Evolutionary conservation across 2,888 invertebrate genomes (phyloP), one percentile per base, ranked within the genome.

Genomic region (Halocaridina rubra): DNA sequence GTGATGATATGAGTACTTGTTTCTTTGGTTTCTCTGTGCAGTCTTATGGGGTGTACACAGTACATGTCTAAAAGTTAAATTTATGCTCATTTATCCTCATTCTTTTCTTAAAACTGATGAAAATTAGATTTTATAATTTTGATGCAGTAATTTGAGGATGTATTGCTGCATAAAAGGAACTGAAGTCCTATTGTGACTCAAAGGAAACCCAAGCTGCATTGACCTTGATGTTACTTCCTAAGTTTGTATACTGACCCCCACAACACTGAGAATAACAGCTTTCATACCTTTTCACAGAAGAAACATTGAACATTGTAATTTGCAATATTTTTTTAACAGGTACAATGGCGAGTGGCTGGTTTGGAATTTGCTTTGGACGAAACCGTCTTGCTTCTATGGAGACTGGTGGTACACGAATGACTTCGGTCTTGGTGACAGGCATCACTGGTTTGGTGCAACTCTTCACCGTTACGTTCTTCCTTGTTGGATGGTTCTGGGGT

Each of bases 401-500:
- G 89, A 94, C 95, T 88, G 93, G 94, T 16, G 94, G 93, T 89
- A 94, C 94, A 72, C 93, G 96, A 88, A 92, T 96, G 89, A 96
- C 96, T 29, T 94, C 97, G 1, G 93, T 98, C 89, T 93, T 97
- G 88, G 95, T 98, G 86, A 96, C 98, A 91, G 91, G 95, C 46
- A 92, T 97, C 89, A 96, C 98, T 82, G 98, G 97, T 0, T 92
- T 95, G 81, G 94, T 96, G 22, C 98, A 98, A 92, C 92, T 97
- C 89, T 97, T 98, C 92, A 98, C 98, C 29, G 96, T 98, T 78
- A 93, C 98, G 79, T 98, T 98, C 92, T 95, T 98, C 90, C 93
- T 97, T 78, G 97, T 97, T 59, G 96, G 98, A 22, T 98, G 98
- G 98, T 98, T 98, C 89, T 98, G 98, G 98, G 97, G 97, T 86